Evolutionary conservation across 2,888 invertebrate genomes (phyloP).

Genomic region (Melanophora roralis): DNA sequence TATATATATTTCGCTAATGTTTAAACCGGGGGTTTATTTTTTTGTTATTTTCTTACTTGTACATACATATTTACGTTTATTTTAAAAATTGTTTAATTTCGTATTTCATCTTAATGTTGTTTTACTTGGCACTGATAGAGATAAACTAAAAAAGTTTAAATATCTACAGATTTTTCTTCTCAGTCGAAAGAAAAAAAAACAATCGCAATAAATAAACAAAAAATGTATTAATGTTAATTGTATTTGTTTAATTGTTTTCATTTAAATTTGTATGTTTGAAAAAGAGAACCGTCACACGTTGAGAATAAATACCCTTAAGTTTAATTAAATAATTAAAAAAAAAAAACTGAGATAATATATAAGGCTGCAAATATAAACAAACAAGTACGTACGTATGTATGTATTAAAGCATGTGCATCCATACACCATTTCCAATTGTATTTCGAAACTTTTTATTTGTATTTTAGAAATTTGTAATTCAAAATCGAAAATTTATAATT

Average conservation of each 20-base stretch:
- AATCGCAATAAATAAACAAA: constrained; percentile 26
- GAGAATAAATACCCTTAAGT: constrained; percentile 26
- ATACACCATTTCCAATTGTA: too few relatives aligned
- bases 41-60: too few relatives aligned
- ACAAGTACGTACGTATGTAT: background rate
- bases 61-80: too few relatives aligned
- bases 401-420: too few relatives aligned
- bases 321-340: constrained; percentile 18
- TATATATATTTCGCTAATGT: too few relatives aligned
- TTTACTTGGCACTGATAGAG: constrained; percentile 30
- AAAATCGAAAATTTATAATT: too few relatives aligned
- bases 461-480: too few relatives aligned
- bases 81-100: constrained; percentile 27
- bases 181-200: constrained; percentile 11
- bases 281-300: background rate
- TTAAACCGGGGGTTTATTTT: constrained; percentile 10
- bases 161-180: constrained; percentile 40
- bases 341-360: background rate
- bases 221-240: constrained; percentile 29
- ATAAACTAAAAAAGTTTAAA: constrained; percentile 45
- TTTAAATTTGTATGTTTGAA: constrained; percentile 39
- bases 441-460: too few relatives aligned
- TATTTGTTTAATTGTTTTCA: constrained; percentile 25
- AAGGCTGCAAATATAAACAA: background rate
- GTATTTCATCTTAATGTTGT: constrained; percentile 17